Evolutionary conservation across 1,140 invertebrate species (phyloP).

Genomic region (Lycorma delicatula): DNA sequence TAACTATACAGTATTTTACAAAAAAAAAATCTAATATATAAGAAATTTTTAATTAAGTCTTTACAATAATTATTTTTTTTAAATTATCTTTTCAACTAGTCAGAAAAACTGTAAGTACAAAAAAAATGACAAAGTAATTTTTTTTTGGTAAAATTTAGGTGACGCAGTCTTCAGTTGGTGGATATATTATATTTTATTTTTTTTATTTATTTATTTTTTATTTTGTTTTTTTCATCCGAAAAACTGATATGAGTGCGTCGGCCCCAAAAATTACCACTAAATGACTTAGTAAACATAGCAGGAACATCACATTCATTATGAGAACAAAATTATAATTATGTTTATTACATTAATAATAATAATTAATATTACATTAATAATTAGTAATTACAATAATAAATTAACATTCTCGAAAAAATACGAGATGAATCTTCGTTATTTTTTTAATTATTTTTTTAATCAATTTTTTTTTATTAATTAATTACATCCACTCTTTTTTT

Average conservation of each 20-base stretch:
- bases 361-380: slow-evolving; percentile 20
- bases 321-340: slow-evolving; percentile 30
- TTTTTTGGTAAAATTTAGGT: slow-evolving; percentile 4
- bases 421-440: too few relatives aligned
- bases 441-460: too few relatives aligned
- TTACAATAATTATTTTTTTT: slow-evolving; percentile 14
- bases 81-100: slow-evolving; percentile 17
- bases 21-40: too few relatives aligned
- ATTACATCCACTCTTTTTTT: too few relatives aligned
- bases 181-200: too few relatives aligned
- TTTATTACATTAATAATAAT: slow-evolving; percentile 23
- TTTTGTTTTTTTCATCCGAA: too few relatives aligned
- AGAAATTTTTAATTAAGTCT: slow-evolving; percentile 16
- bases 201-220: too few relatives aligned
- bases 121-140: too few relatives aligned
- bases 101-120: slow-evolving; percentile 17
- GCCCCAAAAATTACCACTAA: slow-evolving; percentile 29
- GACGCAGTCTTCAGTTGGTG: slow-evolving; percentile 12
- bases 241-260: slow-evolving; percentile 23
- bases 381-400: slow-evolving; percentile 13
- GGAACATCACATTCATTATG: slow-evolving; percentile 41
- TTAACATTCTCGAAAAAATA: too few relatives aligned
- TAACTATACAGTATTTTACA: slow-evolving; percentile 19
- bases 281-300: slow-evolving; percentile 42
- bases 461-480: too few relatives aligned